Evolutionary conservation across 92 coral and sea anemone species (phyloP).

Genomic region (Bergia puertoricense): DNA sequence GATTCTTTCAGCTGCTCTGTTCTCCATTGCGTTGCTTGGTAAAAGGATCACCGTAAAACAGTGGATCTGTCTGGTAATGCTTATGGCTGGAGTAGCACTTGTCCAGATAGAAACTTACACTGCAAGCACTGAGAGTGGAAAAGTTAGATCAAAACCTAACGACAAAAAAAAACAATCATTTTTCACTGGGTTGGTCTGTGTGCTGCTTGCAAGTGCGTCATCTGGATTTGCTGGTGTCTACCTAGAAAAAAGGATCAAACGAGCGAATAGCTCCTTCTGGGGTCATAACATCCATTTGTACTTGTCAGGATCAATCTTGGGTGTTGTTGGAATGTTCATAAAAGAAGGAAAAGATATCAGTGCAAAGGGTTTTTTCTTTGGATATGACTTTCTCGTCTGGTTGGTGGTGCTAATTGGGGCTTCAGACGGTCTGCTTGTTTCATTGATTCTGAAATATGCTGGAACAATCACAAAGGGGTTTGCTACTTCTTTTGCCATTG

Average conservation of each 20-base stretch:
- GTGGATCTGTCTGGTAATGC: slow-evolving; percentile 69
- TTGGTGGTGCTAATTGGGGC: slow-evolving; percentile 67
- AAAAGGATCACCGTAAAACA: slow-evolving; percentile 55
- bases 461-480: slow-evolving; percentile 83
- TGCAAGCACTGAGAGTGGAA: slow-evolving; percentile 41
- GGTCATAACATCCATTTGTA: slow-evolving; percentile 71
- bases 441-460: slow-evolving; percentile 81
- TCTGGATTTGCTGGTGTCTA: slow-evolving; percentile 91
- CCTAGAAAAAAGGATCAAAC: slow-evolving; percentile 77
- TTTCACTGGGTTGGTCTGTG: slow-evolving; percentile 65
- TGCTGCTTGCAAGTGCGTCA: slow-evolving; percentile 63
- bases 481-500: slow-evolving; percentile 87
- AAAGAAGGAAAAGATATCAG: slow-evolving; percentile 70
- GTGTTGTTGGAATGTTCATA: slow-evolving; percentile 64
- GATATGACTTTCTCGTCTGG: slow-evolving; percentile 71
- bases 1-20: slow-evolving; percentile 77
- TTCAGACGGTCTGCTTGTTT: slow-evolving; percentile 77
- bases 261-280: slow-evolving; percentile 64
- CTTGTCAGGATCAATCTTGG: slow-evolving; percentile 60
- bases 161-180: slow-evolving; percentile 44
- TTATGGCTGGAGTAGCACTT: slow-evolving; percentile 71
- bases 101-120: slow-evolving; percentile 71
- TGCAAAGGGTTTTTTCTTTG: slow-evolving; percentile 69
- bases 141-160: neutral
- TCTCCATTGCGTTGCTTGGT: slow-evolving; percentile 68